Percentiles rank a stretch among this genome's conserved stretches.
Conservation (phyloP, 1,140 invertebrate species). For the Chrysopa pallens region DNA sequence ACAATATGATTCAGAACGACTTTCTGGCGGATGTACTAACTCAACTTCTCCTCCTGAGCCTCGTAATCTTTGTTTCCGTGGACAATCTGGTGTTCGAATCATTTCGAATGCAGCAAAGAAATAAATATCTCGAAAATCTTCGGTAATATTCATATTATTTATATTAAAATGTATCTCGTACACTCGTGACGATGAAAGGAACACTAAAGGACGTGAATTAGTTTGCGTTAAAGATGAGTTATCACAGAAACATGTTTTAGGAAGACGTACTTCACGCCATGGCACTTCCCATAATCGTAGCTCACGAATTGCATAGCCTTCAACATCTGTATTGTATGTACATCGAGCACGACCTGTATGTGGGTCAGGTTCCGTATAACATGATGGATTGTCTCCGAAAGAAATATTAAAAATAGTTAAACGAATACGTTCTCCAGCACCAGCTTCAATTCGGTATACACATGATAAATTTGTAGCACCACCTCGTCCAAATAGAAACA, state of each 20-base stretch:
- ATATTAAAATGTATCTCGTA: constrained; percentile 43
- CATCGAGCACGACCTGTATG: constrained; percentile 42
- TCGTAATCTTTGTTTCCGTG: constrained; percentile 38
- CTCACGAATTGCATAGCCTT: constrained; percentile 11
- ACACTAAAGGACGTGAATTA: constrained; percentile 34
- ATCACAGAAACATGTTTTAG: constrained; percentile 49
- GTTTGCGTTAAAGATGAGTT: constrained; percentile 32
- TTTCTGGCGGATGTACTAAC: constrained; percentile 36
- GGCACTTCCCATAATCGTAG: constrained; percentile 42
- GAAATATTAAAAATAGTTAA: constrained; percentile 52
- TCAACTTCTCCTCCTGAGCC: constrained; percentile 41
- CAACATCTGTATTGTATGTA: constrained; percentile 4
- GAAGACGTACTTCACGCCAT: constrained; percentile 40
- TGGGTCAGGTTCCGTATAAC: constrained; percentile 47
- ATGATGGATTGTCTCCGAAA: constrained; percentile 41
- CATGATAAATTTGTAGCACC: constrained; percentile 55
- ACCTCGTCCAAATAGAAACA: constrained; percentile 58
- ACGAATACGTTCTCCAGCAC: constrained; percentile 37
- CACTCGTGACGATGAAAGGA: constrained; percentile 38
- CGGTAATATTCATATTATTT: constrained; percentile 40
- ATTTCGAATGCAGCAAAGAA: constrained; percentile 50
- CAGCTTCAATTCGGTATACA: constrained; percentile 52
- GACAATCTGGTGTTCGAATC: constrained; percentile 40
- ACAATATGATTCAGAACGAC: constrained; percentile 42
- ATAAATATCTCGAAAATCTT: constrained; percentile 48